Conservation (phyloP, 2,888 invertebrate species). For the Napeogenes sylphis region DNA sequence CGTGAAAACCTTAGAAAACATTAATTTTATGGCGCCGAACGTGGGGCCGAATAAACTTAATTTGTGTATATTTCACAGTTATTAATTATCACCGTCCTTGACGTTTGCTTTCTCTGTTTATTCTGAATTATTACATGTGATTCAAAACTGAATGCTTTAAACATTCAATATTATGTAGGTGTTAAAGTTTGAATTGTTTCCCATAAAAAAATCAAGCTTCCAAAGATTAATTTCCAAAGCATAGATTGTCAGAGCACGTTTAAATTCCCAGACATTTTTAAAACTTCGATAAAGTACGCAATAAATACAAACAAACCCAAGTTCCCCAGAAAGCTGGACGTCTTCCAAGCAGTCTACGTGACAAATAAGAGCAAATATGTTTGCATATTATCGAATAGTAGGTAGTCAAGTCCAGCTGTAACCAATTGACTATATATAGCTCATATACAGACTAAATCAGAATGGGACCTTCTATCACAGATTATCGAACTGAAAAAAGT, state of each 20-base stretch:
- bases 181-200: no score
- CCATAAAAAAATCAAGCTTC: neutral
- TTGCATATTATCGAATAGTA: neutral
- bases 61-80: slow-evolving; percentile 39
- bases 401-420: no score
- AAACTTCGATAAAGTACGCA: slow-evolving; percentile 2
- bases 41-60: slow-evolving; percentile 49
- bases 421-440: no score
- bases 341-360: slow-evolving; percentile 14
- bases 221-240: neutral
- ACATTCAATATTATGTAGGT: no score
- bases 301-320: slow-evolving; percentile 1
- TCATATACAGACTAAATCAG: no score
- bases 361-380: neutral
- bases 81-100: neutral
- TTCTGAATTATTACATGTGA: no score
- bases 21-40: slow-evolving; percentile 48
- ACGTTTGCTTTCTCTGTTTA: neutral
- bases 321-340: slow-evolving; percentile 10
- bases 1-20: no score
- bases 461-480: no score
- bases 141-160: no score
- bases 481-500: no score
- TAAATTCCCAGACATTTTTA: slow-evolving; percentile 2
- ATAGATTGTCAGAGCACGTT: neutral